Conservation (phyloP, 2,797 vertebrate genomes). For the Coreius guichenoti region DNA sequence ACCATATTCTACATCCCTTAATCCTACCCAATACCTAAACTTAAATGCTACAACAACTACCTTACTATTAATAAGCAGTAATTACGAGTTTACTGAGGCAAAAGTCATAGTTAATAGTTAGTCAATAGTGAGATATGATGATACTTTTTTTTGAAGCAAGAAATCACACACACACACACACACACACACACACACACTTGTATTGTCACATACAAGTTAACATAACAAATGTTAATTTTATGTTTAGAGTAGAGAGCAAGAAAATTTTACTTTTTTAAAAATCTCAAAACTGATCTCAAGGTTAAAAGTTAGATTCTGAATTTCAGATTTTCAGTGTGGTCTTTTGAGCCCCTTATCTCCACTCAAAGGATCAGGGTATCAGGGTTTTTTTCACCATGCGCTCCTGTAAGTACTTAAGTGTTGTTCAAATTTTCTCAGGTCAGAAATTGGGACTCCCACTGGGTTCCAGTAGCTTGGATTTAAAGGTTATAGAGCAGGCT, state of each 20-base stretch:
- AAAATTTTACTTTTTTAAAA: background rate
- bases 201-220: no score
- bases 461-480: conserved; percentile 36
- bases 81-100: no score
- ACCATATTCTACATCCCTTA: no score
- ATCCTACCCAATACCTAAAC: no score
- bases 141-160: no score
- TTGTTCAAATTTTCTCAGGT: conserved; percentile 43
- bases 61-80: no score
- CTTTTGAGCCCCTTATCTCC: background rate
- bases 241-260: background rate
- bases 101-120: no score
- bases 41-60: no score
- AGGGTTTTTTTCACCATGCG: conserved; percentile 6
- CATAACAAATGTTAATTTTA: background rate
- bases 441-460: conserved; percentile 39
- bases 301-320: background rate
- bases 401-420: conserved; percentile 27
- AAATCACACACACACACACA: no score
- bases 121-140: no score
- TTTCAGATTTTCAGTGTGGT: background rate
- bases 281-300: background rate
- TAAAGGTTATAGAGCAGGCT: conserved; percentile 28
- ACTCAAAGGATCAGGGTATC: background rate
- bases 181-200: no score